Evolutionary conservation across 1,140 invertebrate genomes (phyloP), one percentile per base, ranked within the genome.

Genomic region (Manduca sexta): DNA sequence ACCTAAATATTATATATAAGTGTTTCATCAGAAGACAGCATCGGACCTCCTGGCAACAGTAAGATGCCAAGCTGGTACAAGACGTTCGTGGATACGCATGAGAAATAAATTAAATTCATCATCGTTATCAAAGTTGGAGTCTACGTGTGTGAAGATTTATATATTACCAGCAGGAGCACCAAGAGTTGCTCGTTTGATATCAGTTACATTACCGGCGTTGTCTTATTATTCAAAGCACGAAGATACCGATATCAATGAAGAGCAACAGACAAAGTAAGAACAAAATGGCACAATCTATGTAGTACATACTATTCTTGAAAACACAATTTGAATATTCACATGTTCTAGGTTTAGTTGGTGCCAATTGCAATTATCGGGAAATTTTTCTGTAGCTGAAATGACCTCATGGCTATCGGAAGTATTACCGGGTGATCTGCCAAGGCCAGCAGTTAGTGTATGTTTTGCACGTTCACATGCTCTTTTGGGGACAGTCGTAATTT

Each of bases 361-460:
- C 55, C 59, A 74, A 51, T n/a, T 84, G 10, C 49, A 49, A 15
- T 53, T 80, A n/a, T 54, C 70, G 3, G 81, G 81, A 17, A 72
- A 63, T 31, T 85, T 83, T 56, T 83, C 79, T n/a, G 77, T 80
- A 7, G 77, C 75, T 12, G 81, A 85, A 71, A 73, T 85, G 46
- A 75, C 76, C 10, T 74, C 77, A 3, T 85, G 81, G 81, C 55
- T 85, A 4, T 60, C 62, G 8, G 71, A 83, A 47, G 67, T 64
- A 3, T 45, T 85, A 8, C 77, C 82, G 7, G 71, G 73, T 3
- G 74, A 82, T 30, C 49, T 83, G 6, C 79, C 82, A 7, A 64
- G 74, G 47, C 79, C 82, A 11, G 57, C 75, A 11, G 45, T 59
- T 13, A 72, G 54, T 33, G 60, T 85, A 11, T 40, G 52, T 15